Base-by-base conservation (phyloP, 2,888 invertebrate species). In the Ferdinandea cuprea region DNA sequence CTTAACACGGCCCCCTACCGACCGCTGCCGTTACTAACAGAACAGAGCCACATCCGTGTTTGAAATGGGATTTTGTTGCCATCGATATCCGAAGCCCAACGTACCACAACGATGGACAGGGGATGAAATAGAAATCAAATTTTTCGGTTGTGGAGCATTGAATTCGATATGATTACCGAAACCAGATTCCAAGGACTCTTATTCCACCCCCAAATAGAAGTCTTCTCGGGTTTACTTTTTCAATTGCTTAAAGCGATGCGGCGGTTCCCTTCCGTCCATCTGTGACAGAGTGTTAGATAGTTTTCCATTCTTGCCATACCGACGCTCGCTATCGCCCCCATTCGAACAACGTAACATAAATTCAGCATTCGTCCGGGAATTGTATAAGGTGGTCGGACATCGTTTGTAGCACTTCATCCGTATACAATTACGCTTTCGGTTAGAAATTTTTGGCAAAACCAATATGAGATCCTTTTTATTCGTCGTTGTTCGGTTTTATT, bases 131-230 rank as follows among this genome's bases (percentile, higher is more conserved):
- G 66, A 61, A 83, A 83, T 83, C 78, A 83, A 83, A 73, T 83
- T 78, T 77, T 65, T 71, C 72, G 50, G 66, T 61, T 73, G 61
- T 58, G 68, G 15, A 68, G 72, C 83, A 65, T 72, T 73, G 63
- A 78, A 78, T 83, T 63, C 48, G 72, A 83, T 83, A 68, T 83
- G 83, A 83, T 83, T 83, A 78, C 78, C 35, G 66, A 83, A 83
- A 77, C 66, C 66, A 54, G 66, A 83, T 78, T 73, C 63, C 21
- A 48, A 68, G 50, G 40, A 72, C 32, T 50, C 35, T 15, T 13
- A n/a, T 5, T 50, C n/a, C n/a, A n/a, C n/a, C n/a, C 30, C 42
- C 0, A 2, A 6, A 28, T 9, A 1, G n/a, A 44, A 28, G 68
- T 28, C 52, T 28, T 19, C 21, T 40, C 9, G 11, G 59, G 61